A percentile compares a stretch with the other conserved stretches of the same genome.
These are phyloP conservation scores for Philonicus albiceps DNA, from an alignment of 2,888 invertebrate genomes.

Conservation along the genomic window DNA sequence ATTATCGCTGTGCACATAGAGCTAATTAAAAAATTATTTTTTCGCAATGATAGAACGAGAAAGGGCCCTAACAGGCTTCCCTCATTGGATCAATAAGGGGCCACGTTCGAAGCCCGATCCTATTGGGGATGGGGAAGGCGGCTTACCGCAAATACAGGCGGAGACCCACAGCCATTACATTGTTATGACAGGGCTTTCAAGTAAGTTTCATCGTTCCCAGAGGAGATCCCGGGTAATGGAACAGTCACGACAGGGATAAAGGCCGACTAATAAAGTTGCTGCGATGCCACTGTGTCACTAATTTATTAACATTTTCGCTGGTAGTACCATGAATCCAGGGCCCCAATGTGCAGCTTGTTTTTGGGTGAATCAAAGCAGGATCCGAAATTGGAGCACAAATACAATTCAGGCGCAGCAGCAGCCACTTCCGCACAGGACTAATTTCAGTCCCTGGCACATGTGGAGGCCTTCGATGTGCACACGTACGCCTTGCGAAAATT, in stretches of 20 bases:
- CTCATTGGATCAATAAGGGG: background rate
- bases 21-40: constrained; percentile 25
- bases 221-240: constrained; percentile 1
- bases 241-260: constrained; percentile 10
- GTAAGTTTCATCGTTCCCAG: constrained; percentile 28
- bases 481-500: constrained; percentile 1
- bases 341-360: background rate
- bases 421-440: background rate
- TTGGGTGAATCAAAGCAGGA: background rate
- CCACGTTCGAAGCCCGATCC: background rate
- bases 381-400: background rate
- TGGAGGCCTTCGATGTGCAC: background rate
- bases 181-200: constrained; percentile 30
- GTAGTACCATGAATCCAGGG: background rate
- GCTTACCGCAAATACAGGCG: constrained; percentile 3
- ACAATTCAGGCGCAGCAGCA: background rate
- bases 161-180: constrained; percentile 6
- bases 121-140: background rate
- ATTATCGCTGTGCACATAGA: background rate
- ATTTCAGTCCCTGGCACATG: background rate
- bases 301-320: constrained; percentile 24
- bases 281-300: constrained; percentile 32
- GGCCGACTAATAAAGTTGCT: constrained; percentile 27
- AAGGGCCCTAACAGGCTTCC: background rate
- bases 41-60: background rate